Evolutionary conservation across 1,140 invertebrate species (phyloP).

Genomic region (Drosophila trapezifrons): DNA sequence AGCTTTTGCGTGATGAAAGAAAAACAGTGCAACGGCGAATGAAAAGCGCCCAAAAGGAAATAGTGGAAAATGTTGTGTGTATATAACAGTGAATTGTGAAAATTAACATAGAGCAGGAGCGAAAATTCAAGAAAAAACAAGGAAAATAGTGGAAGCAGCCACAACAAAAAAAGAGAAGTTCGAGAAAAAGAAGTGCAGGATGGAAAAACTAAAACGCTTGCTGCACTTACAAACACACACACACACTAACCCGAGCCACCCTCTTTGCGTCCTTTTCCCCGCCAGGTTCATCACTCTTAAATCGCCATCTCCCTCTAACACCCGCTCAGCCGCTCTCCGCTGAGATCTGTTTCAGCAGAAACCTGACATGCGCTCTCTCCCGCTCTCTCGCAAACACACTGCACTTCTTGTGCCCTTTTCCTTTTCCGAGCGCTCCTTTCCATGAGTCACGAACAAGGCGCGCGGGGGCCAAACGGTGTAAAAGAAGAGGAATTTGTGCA

Average conservation of each 20-base stretch:
- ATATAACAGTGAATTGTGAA: slow-evolving; percentile 55
- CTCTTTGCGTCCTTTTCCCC: slow-evolving; percentile 40
- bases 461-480: slow-evolving; percentile 16
- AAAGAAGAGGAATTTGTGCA: slow-evolving; percentile 43
- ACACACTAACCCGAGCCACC: slow-evolving; percentile 10
- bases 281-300: slow-evolving; percentile 10
- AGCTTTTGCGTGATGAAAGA: slow-evolving; percentile 60
- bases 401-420: slow-evolving; percentile 43
- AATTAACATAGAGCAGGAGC: slow-evolving; percentile 49
- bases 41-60: slow-evolving; percentile 70
- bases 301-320: slow-evolving; percentile 11
- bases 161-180: slow-evolving; percentile 42
- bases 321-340: not conserved
- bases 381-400: slow-evolving; percentile 17
- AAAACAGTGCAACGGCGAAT: slow-evolving; percentile 55
- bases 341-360: slow-evolving; percentile 20
- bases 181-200: slow-evolving; percentile 45
- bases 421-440: slow-evolving; percentile 21
- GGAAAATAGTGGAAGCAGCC: slow-evolving; percentile 55
- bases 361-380: slow-evolving; percentile 46
- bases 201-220: slow-evolving; percentile 26
- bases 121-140: slow-evolving; percentile 26
- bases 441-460: slow-evolving; percentile 39
- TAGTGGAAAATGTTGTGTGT: slow-evolving; percentile 62
- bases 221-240: slow-evolving; percentile 34